These are phyloP conservation scores for Oryzias woworae DNA, from an alignment of 2,113 vertebrate species.

Conservation along the genomic window DNA sequence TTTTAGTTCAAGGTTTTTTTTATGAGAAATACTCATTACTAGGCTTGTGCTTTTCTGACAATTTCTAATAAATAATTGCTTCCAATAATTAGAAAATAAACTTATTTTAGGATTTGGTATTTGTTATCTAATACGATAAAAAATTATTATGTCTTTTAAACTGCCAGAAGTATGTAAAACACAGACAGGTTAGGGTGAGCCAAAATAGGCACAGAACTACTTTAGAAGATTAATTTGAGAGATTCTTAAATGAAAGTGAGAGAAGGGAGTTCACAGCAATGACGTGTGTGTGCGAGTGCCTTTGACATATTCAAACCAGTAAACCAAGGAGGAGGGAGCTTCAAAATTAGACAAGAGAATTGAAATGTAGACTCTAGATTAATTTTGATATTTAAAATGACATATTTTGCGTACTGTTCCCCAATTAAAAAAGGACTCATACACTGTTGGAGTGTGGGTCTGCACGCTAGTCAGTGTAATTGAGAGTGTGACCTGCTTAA, in stretches of 20 bases:
- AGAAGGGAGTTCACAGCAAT: conserved; percentile 16
- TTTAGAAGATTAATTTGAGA: conserved; percentile 47
- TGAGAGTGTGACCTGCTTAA: conserved; percentile 32
- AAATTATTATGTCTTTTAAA: neutral
- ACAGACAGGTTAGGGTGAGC: too few relatives aligned
- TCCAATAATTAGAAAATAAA: too few relatives aligned
- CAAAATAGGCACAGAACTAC: too few relatives aligned
- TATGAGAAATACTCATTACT: too few relatives aligned
- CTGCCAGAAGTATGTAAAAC: neutral
- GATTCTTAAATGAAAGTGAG: conserved; percentile 37
- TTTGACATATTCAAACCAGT: too few relatives aligned
- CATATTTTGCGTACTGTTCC: conserved; percentile 70
- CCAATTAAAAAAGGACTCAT: conserved; percentile 65
- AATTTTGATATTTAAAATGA: conserved; percentile 76
- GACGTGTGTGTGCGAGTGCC: conserved; percentile 10
- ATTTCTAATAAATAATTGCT: too few relatives aligned
- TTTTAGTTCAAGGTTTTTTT: too few relatives aligned
- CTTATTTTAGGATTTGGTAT: too few relatives aligned
- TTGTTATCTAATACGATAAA: too few relatives aligned
- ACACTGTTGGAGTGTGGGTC: conserved; percentile 25
- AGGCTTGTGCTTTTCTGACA: too few relatives aligned
- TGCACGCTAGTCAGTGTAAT: conserved; percentile 18
- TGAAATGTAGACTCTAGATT: conserved; percentile 67
- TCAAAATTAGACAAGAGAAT: conserved; percentile 33
- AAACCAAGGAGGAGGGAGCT: conserved; percentile 18